phyloP scores from a whole-genome alignment of 2,113 vertebrate genomes.

The Aplodontia rufa region DNA sequence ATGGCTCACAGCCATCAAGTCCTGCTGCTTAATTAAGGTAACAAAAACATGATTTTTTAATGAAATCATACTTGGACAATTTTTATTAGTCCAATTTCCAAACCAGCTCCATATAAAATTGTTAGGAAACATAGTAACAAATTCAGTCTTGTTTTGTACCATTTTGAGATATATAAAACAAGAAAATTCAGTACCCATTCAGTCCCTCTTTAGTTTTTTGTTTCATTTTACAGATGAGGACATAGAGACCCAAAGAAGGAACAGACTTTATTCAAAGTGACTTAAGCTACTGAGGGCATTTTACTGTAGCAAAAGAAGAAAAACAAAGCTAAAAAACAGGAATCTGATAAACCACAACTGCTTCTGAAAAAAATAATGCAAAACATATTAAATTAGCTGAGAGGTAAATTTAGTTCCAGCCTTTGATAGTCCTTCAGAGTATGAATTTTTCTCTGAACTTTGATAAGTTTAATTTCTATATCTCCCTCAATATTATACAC shows the following conservation, averaged over 20 bases:
- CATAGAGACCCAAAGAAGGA: not conserved
- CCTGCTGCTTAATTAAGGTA: not conserved
- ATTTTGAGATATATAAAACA: constrained; percentile 19
- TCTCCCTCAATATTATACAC: not conserved
- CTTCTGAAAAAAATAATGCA: constrained; percentile 18
- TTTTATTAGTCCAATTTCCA: not conserved
- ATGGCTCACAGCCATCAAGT: not conserved
- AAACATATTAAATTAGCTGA: constrained; percentile 49
- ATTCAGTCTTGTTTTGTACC: not conserved
- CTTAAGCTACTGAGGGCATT: not conserved
- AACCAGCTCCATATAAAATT: not conserved
- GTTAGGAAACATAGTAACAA: not conserved
- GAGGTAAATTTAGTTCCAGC: constrained; percentile 46
- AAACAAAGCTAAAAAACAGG: constrained; percentile 41
- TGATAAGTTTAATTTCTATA: constrained; percentile 15
- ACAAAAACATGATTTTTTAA: not conserved
- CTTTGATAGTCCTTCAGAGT: not conserved
- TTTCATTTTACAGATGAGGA: not conserved
- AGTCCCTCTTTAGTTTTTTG: not conserved
- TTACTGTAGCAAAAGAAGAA: constrained; percentile 22
- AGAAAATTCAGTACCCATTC: not conserved
- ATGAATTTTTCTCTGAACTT: constrained; percentile 17
- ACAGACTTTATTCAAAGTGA: not conserved
- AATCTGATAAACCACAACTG: not conserved
- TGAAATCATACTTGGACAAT: not conserved